Percentiles rank a stretch among this genome's conserved stretches.
Conservation (phyloP, 2,888 invertebrate species). For the Argyresthia albistria region DNA sequence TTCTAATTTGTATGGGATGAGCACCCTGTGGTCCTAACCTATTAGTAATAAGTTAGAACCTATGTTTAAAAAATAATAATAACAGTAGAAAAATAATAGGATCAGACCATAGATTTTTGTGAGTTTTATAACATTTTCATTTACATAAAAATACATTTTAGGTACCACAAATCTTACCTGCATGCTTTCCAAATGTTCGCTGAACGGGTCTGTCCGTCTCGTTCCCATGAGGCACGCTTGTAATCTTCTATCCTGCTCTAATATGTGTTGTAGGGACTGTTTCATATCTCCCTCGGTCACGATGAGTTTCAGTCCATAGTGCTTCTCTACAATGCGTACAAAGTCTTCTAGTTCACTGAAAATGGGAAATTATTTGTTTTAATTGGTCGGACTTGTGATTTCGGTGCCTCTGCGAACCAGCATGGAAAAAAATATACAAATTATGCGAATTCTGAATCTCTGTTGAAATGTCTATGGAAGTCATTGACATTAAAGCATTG, state of each 20-base stretch:
- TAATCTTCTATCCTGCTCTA: slow-evolving; percentile 71
- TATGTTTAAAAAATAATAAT: too few species aligned
- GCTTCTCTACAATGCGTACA: slow-evolving; percentile 77
- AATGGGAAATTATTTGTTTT: background rate
- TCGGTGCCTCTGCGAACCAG: too few species aligned
- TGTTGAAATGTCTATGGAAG: background rate
- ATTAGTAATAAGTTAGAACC: too few species aligned
- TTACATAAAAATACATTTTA: too few species aligned
- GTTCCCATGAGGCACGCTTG: slow-evolving; percentile 95
- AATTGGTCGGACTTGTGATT: too few species aligned
- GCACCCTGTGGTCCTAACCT: too few species aligned
- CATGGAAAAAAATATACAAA: too few species aligned
- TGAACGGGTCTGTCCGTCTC: slow-evolving; percentile 88
- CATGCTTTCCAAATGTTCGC: slow-evolving; percentile 76
- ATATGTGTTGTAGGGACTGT: slow-evolving; percentile 75
- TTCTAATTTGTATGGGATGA: too few species aligned
- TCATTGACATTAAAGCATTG: too few species aligned
- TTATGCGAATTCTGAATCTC: background rate
- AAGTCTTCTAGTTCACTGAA: slow-evolving; percentile 88
- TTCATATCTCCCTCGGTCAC: slow-evolving; percentile 81
- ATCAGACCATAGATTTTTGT: too few species aligned
- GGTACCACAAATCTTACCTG: slow-evolving; percentile 65
- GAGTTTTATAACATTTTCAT: too few species aligned
- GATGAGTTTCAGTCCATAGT: slow-evolving; percentile 82
- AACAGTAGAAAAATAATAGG: too few species aligned